Evolutionary conservation across 1,140 invertebrate species (phyloP).

Genomic region (Microplitis demolitor): DNA sequence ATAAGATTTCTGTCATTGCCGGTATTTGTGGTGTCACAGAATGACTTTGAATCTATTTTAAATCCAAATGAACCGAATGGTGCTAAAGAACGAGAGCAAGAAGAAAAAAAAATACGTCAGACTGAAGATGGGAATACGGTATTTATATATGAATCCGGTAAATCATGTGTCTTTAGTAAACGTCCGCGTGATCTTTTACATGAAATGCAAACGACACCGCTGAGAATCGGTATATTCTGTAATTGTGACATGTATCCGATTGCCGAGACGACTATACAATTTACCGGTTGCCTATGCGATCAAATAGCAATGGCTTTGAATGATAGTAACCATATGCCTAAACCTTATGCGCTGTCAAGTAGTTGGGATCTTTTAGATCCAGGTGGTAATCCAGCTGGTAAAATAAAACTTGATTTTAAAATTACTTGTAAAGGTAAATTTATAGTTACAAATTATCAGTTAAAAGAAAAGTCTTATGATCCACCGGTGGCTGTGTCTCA

Average conservation of each 20-base stretch:
- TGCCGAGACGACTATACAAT: slow-evolving; percentile 43
- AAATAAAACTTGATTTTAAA: slow-evolving; percentile 42
- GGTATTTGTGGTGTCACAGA: slow-evolving; percentile 46
- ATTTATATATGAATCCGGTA: slow-evolving; percentile 41
- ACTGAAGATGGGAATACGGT: slow-evolving; percentile 34
- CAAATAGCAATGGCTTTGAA: slow-evolving; percentile 52
- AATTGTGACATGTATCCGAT: slow-evolving; percentile 51
- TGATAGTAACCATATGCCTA: slow-evolving; percentile 44
- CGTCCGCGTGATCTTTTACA: slow-evolving; percentile 46
- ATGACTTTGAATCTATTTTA: slow-evolving; percentile 38
- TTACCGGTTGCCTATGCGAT: slow-evolving; percentile 54
- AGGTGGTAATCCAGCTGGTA: slow-evolving; percentile 49
- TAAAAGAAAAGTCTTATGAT: slow-evolving; percentile 36
- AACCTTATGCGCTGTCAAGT: slow-evolving; percentile 47
- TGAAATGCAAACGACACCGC: slow-evolving; percentile 38
- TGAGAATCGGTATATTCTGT: slow-evolving; percentile 52
- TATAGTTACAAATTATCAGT: slow-evolving; percentile 44
- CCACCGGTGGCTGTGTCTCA: slow-evolving; percentile 36
- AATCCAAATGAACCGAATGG: neutral
- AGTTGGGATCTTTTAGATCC: slow-evolving; percentile 46
- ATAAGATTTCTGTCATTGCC: slow-evolving; percentile 55
- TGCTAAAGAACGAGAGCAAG: neutral
- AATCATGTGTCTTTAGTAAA: slow-evolving; percentile 49
- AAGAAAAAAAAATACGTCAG: neutral
- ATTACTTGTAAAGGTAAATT: slow-evolving; percentile 48